These are phyloP conservation scores for Steatornis caripensis DNA, from an alignment of 2,113 vertebrate species.

Conservation along the genomic window DNA sequence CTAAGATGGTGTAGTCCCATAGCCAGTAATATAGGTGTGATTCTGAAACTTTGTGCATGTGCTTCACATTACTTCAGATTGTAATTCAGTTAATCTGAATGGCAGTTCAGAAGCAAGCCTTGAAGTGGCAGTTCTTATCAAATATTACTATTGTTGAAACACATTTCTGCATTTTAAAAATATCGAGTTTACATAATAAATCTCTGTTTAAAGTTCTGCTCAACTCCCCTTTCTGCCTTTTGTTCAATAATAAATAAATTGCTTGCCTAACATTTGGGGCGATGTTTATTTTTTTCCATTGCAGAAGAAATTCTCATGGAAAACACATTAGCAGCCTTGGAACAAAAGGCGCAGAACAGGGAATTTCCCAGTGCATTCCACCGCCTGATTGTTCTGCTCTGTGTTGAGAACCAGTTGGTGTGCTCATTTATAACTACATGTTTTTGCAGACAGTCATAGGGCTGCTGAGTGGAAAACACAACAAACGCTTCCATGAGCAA, in stretches of 20 bases:
- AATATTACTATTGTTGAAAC: not conserved
- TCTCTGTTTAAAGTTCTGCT: not conserved
- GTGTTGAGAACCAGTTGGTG: not conserved
- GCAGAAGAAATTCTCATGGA: conserved; percentile 34
- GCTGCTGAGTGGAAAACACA: not conserved
- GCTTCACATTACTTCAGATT: not conserved
- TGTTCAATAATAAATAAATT: conserved; percentile 15
- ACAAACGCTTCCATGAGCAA: not conserved
- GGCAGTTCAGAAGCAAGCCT: not conserved
- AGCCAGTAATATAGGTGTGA: not conserved
- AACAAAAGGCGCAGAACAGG: not conserved
- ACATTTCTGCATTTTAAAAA: not conserved
- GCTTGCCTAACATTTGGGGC: not conserved
- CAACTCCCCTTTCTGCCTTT: not conserved
- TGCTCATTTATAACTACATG: conserved; percentile 5
- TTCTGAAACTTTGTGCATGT: not conserved
- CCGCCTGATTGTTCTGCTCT: not conserved
- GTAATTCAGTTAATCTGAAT: not conserved
- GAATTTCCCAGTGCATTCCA: conserved; percentile 31
- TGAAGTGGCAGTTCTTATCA: not conserved
- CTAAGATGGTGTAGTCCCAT: not conserved
- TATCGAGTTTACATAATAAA: not conserved
- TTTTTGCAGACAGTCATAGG: not conserved
- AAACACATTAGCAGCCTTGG: conserved; percentile 8
- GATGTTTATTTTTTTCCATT: conserved; percentile 10